These are phyloP conservation scores for Iphiclides podalirius DNA, from an alignment of 2,888 invertebrate genomes.

Conservation along the genomic window DNA sequence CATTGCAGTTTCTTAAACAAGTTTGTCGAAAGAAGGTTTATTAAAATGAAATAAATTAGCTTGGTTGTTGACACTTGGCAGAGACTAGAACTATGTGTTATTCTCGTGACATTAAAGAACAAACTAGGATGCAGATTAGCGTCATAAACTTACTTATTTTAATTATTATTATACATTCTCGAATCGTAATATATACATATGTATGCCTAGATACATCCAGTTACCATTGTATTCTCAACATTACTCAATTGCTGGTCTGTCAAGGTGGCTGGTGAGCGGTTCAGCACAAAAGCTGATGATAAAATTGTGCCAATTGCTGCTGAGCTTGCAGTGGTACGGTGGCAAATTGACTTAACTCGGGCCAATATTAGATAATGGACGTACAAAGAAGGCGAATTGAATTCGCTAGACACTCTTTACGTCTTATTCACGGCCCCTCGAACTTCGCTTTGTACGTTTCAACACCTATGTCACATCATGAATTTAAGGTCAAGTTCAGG, in stretches of 20 bases:
- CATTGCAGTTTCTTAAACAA: too few species aligned
- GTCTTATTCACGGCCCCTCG: slow-evolving; percentile 1
- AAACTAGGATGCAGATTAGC: too few species aligned
- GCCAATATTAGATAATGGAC: slow-evolving; percentile 74
- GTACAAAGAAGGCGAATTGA: slow-evolving; percentile 71
- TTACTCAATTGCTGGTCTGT: slow-evolving; percentile 13
- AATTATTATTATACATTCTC: too few species aligned
- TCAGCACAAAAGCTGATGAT: slow-evolving; percentile 53
- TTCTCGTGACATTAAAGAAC: too few species aligned
- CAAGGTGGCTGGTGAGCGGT: slow-evolving; percentile 12
- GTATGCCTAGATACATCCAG: not conserved
- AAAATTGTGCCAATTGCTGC: slow-evolving; percentile 72
- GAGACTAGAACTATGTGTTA: too few species aligned
- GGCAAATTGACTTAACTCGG: slow-evolving; percentile 48
- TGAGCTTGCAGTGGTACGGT: slow-evolving; percentile 55
- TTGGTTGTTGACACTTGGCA: too few species aligned
- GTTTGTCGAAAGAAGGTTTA: too few species aligned
- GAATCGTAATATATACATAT: too few species aligned
- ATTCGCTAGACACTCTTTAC: slow-evolving; percentile 32
- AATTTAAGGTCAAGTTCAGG: not conserved
- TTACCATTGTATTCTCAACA: not conserved
- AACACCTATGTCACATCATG: not conserved
- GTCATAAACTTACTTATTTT: too few species aligned
- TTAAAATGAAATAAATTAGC: too few species aligned
- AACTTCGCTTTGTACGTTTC: not conserved